Conservation (phyloP, 30 jellyfish, hydroid and myxozoan species). For the Turritopsis dohrnii region DNA sequence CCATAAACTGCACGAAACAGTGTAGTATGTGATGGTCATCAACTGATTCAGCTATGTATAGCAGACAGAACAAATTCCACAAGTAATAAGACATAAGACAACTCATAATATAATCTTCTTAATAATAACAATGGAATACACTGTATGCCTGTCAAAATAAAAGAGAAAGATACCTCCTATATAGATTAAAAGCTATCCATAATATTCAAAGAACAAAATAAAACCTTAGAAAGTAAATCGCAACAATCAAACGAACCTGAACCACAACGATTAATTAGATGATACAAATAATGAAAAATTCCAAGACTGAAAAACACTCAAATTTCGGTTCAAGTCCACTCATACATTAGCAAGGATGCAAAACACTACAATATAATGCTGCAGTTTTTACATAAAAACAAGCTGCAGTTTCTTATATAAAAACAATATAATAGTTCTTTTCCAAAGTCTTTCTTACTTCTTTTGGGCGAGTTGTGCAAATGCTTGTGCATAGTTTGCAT, state of each 20-base stretch:
- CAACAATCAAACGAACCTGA: background rate
- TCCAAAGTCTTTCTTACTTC: background rate
- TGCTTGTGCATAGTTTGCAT: constrained; percentile 45
- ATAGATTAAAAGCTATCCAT: background rate
- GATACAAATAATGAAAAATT: background rate
- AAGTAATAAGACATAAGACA: background rate
- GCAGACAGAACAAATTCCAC: background rate
- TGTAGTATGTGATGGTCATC: too few species aligned
- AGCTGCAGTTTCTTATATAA: background rate
- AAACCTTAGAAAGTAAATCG: background rate
- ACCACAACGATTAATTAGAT: background rate
- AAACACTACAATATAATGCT: background rate
- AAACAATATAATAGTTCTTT: background rate
- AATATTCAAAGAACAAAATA: background rate
- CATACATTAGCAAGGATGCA: background rate
- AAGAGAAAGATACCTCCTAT: background rate
- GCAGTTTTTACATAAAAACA: background rate
- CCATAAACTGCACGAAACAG: background rate
- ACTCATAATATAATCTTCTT: background rate
- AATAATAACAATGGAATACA: background rate
- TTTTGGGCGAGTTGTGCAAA: constrained; percentile 38
- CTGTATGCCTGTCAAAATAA: background rate
- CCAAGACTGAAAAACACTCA: background rate
- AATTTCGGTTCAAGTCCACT: background rate
- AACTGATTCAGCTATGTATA: background rate